Evolutionary conservation across 2,888 invertebrate genomes (phyloP), one percentile per base, ranked within the genome.

Genomic region (Polydrusus pterygomalis): DNA sequence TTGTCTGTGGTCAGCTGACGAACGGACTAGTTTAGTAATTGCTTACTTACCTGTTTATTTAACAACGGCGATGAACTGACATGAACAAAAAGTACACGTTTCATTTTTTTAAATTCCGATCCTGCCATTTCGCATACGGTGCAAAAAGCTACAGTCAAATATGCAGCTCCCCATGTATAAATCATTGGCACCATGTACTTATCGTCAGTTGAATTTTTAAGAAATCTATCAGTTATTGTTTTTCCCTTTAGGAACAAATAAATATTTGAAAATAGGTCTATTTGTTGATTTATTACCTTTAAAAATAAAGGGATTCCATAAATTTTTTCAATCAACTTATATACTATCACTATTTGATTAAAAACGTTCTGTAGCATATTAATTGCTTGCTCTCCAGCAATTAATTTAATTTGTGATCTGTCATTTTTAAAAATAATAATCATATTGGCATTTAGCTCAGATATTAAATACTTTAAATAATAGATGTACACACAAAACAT

Each of bases 261-360:
- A 18, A 80, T 63, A 20, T 68, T 77, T 65, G 76, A 75, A 49
- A 82, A 82, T 38, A 81, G 78, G 18, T 74, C 75, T n/a, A 82
- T 75, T 64, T 80, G 80, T 68, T 80, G 79, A 74, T 75, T 80
- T 2, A 78, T 58, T 17, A 80, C 75, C 43, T 78, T 79, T 25
- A 82, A 51, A 49, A 80, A 56, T 38, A 82, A 30, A n/a, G 80
- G 79, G n/a, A 82, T 18, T 18, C 80, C 79, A 65, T 76, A 79
- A 34, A 82, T 75, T 20, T 60, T 63, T 68, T 80, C 78, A 20
- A 79, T 64, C 49, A 79, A 73, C 60, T 70, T 72, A n/a, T 54
- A 73, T 18, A 77, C 70, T 30, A 64, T 62, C n/a, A 79, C 17
- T n/a, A 80, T 69, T 15, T 79, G 74, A 30, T 77, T 56, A 63